Conservation (phyloP, 1,140 invertebrate genomes). For the Drosophila pandora region DNA sequence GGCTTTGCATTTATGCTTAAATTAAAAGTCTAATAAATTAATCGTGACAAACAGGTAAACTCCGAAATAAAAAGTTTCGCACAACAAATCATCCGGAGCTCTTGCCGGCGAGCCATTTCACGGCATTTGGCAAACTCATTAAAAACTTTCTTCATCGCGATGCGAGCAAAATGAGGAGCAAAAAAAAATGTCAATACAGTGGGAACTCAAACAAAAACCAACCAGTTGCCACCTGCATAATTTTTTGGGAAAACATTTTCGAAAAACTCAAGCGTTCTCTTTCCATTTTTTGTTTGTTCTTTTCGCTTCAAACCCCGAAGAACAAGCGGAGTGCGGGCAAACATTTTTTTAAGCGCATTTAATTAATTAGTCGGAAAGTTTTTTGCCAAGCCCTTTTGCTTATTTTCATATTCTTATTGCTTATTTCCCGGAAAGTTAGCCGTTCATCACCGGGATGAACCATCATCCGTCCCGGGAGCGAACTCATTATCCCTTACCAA, state of each 20-base stretch:
- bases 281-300: slow-evolving; percentile 23
- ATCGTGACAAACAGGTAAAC: slow-evolving; percentile 13
- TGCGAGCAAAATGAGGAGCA: slow-evolving; percentile 10
- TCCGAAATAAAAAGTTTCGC: slow-evolving; percentile 25
- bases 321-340: slow-evolving; percentile 19
- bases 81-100: slow-evolving; percentile 35
- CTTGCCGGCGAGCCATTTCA: slow-evolving; percentile 19
- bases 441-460: slow-evolving; percentile 50
- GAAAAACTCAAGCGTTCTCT: slow-evolving; percentile 38
- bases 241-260: slow-evolving; percentile 49
- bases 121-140: slow-evolving; percentile 80
- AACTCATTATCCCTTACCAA: slow-evolving; percentile 73
- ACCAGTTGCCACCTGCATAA: slow-evolving; percentile 37
- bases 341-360: slow-evolving; percentile 80
- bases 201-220: slow-evolving; percentile 6
- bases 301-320: slow-evolving; percentile 18
- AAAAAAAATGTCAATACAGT: slow-evolving; percentile 41
- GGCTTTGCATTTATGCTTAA: slow-evolving; percentile 1
- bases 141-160: slow-evolving; percentile 66
- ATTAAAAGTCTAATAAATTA: slow-evolving; percentile 43
- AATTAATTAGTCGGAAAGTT: slow-evolving; percentile 83
- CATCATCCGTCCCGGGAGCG: slow-evolving; percentile 14
- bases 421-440: slow-evolving; percentile 55
- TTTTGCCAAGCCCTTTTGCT: slow-evolving; percentile 30
- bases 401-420: slow-evolving; percentile 34